phyloP scores from a whole-genome alignment of 2,113 vertebrate genomes.

The Equus quagga region DNA sequence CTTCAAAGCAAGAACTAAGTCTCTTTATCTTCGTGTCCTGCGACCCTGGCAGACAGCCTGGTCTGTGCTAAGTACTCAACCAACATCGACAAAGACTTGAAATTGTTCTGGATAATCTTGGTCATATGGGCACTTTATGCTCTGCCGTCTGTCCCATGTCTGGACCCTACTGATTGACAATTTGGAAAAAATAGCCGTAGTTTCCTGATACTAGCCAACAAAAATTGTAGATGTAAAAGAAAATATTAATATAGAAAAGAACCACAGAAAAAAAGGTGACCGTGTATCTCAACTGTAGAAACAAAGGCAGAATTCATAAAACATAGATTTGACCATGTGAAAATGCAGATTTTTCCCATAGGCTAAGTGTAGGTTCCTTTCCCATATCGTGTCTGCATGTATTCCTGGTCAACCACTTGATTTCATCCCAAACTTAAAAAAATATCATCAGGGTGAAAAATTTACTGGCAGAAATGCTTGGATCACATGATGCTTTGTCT shows the following conservation, averaged over 20 bases:
- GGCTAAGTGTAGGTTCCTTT: not conserved
- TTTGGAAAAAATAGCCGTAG: not conserved
- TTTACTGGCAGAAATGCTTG: not conserved
- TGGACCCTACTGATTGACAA: not conserved
- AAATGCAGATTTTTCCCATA: not conserved
- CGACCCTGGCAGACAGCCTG: not conserved
- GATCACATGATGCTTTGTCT: not conserved
- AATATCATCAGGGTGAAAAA: not conserved
- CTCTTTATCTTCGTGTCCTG: not conserved
- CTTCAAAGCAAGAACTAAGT: not conserved
- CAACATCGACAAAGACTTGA: not conserved
- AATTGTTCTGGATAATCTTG: not conserved
- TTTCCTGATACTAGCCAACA: not conserved
- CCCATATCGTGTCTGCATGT: not conserved
- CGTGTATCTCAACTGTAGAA: not conserved
- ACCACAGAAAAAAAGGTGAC: not conserved
- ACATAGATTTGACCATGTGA: not conserved
- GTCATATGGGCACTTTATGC: not conserved
- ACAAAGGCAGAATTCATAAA: conserved; percentile 24
- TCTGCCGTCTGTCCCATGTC: not conserved
- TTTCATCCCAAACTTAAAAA: not conserved
- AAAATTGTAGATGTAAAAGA: not conserved
- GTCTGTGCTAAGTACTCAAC: not conserved
- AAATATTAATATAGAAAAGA: not conserved
- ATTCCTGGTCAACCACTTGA: not conserved